Evolutionary conservation across 2,113 vertebrate species (phyloP), one percentile per base, ranked within the genome.

Genomic region (Barbus barbus): DNA sequence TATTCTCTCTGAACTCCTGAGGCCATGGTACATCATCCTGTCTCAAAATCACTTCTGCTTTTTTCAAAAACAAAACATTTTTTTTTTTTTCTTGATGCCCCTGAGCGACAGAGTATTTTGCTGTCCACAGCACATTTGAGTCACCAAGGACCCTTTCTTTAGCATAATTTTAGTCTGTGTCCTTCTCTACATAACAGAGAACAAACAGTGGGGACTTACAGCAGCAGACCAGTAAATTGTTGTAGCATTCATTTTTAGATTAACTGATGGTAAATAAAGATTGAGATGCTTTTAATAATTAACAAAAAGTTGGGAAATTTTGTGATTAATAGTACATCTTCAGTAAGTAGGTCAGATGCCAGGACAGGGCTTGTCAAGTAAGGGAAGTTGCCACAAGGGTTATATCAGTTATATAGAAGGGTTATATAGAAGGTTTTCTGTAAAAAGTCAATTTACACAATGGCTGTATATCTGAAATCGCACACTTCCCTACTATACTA

Each of bases 21-120:
- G 78, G 78, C 78, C 60, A 65, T 80, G 78, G 33, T 41, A 80
- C 58, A 80, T 79, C 78, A 61, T 44, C n/a, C 36, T 46, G 38
- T 11, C 38, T 65, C 78, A 80, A 44, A 80, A 65, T 80, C 78
- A 80, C 38, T 65, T 63, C 60, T 38, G 31, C 22, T 38, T 58
- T 58, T 53, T 31, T 14, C n/a, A n/a, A 44, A 44, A 44, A 44
- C 41, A 44, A 44, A n/a, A 44, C 9, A 38, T 38, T 38, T 38
- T 38, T 38, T 69, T 69, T 56, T n/a, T 53, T n/a, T 26, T 26
- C 33, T 60, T 46, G 24, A 80, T 46, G 78, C 13, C 78, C 58
- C 24, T 46, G 38, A 80, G 78, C 78, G 38, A 65, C 78, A 28
- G 38, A 28, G 38, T 63, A 60, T 84, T 84, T 48, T 84, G 73